A percentile compares a stretch with the other conserved stretches of the same genome.
Evolutionary conservation across 2,888 invertebrate species (phyloP).

Genomic region (Pachymerium ferrugineum): DNA sequence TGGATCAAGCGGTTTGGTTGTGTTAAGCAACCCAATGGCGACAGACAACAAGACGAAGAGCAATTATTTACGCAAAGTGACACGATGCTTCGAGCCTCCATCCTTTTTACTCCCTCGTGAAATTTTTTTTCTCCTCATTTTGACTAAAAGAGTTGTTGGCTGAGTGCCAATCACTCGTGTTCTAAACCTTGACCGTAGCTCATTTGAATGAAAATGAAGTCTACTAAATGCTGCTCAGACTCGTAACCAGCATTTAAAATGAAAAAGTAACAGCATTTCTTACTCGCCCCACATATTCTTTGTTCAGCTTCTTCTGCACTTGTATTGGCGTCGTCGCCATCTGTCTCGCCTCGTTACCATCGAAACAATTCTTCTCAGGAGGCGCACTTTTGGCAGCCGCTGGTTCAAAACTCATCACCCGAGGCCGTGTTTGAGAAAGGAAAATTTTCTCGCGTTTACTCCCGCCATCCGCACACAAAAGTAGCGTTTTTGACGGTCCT

Average conservation of each 20-base stretch:
- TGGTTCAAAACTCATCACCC: neutral
- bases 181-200: slow-evolving; percentile 15
- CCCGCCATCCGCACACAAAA: neutral
- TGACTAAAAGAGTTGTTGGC: neutral
- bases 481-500: neutral
- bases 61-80: slow-evolving; percentile 8
- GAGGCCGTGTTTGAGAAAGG: neutral
- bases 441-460: neutral
- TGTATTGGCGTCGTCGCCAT: neutral
- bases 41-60: neutral
- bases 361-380: neutral
- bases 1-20: neutral
- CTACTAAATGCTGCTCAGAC: neutral
- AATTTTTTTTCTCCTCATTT: neutral
- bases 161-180: neutral
- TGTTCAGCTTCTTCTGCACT: neutral
- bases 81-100: neutral
- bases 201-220: slow-evolving; percentile 18
- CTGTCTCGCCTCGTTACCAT: slow-evolving; percentile 21
- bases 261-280: neutral
- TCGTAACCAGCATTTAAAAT: neutral
- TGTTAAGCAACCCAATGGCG: neutral
- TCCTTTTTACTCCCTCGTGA: neutral
- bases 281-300: neutral
- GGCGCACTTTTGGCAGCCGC: neutral